Percentiles rank a stretch among this genome's conserved stretches.
These are phyloP conservation scores for Pristionchus pacificus DNA, from an alignment of 1,140 invertebrate species.

Conservation along the genomic window DNA sequence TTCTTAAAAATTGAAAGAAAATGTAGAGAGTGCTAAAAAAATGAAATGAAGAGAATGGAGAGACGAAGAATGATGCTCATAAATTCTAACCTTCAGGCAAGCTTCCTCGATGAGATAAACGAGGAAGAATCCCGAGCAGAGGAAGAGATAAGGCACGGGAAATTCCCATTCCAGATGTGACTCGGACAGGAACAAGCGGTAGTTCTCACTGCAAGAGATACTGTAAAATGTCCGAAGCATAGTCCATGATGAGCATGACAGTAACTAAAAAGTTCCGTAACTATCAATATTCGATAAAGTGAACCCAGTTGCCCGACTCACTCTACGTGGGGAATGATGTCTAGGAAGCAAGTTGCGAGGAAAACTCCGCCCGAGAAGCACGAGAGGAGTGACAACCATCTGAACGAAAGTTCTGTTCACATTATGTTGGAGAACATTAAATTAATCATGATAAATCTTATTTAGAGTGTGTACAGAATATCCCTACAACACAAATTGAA, in stretches of 20 bases:
- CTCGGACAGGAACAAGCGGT: slow-evolving; percentile 2
- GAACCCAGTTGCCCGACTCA: slow-evolving; percentile 57
- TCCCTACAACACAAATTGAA: too few relatives aligned
- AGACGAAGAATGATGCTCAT: too few relatives aligned
- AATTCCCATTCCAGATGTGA: slow-evolving; percentile 33
- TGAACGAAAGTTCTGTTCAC: slow-evolving; percentile 30
- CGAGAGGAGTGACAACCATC: slow-evolving; percentile 64
- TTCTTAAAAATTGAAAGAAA: too few relatives aligned
- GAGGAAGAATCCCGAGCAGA: slow-evolving; percentile 54
- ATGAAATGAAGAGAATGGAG: too few relatives aligned
- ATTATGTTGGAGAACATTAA: slow-evolving; percentile 21
- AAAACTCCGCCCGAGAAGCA: slow-evolving; percentile 82
- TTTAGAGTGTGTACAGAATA: slow-evolving; percentile 30
- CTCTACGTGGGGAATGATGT: slow-evolving; percentile 78
- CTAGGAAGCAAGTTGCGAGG: slow-evolving; percentile 74
- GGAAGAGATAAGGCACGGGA: slow-evolving; percentile 47
- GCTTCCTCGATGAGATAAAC: slow-evolving; percentile 46
- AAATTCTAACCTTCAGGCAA: slow-evolving; percentile 16
- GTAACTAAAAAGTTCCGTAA: neutral
- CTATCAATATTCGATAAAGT: neutral
- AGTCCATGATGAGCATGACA: neutral
- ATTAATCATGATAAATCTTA: slow-evolving; percentile 21
- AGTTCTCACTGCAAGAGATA: slow-evolving; percentile 35
- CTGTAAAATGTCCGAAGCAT: too few relatives aligned
- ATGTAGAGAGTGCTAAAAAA: too few relatives aligned